A percentile compares a stretch with the other conserved stretches of the same genome.
phyloP scores from a whole-genome alignment of 2,113 vertebrate species.

The Indicator indicator region DNA sequence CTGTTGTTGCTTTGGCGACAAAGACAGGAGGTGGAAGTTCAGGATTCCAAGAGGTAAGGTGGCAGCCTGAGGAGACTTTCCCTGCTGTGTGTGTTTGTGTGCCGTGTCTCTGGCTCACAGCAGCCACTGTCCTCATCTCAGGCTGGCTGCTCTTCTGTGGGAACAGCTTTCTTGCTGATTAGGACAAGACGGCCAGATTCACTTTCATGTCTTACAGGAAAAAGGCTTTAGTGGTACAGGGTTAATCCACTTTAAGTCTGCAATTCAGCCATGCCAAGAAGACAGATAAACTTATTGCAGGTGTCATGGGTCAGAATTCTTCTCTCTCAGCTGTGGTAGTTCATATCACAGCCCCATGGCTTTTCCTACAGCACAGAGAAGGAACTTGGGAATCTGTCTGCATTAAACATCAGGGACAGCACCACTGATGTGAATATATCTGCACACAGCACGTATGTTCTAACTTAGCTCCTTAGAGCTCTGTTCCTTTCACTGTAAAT shows the following conservation, averaged over 20 bases:
- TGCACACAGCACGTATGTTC: accelerated
- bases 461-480: background rate
- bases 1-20: background rate
- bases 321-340: background rate
- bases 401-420: background rate
- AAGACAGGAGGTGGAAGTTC: background rate
- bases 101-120: background rate
- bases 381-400: background rate
- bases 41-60: background rate
- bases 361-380: background rate
- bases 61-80: background rate
- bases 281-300: background rate
- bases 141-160: background rate
- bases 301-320: background rate
- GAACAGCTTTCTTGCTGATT: background rate
- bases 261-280: background rate
- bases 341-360: background rate
- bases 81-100: background rate
- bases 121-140: background rate
- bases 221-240: background rate
- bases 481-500: background rate
- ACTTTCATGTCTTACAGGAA: background rate
- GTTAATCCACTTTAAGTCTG: background rate
- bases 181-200: background rate
- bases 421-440: background rate